Base-by-base conservation (phyloP, 2,113 vertebrate species). In the Rissa tridactyla region DNA sequence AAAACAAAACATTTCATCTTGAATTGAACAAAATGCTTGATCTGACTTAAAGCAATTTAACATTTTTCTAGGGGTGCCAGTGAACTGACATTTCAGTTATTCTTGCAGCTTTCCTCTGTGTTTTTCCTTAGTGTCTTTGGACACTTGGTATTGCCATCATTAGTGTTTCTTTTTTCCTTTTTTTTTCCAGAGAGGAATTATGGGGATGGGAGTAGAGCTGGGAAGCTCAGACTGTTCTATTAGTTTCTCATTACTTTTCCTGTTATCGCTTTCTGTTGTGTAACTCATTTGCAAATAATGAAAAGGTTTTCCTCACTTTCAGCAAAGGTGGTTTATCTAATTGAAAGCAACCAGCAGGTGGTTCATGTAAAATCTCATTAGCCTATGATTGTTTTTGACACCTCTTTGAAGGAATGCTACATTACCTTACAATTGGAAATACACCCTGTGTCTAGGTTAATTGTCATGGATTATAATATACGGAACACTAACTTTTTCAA, bases 291-390 rank as follows among this genome's bases (percentile, higher is more conserved):
- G n/a, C 82, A 94, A 86, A 87, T 89, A 94, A 90, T 76, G 61
- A 92, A 94, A 94, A 93, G 15, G 3, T 4, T 92, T 93, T 90
- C 32, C 57, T 93, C 57, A 65, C 52, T 85, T 93, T 40, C 44
- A 91, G 34, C 52, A 42, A 82, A 82, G 65, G 32, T 18, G 22
- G 96, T 94, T 92, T 92, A 76, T 96, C 81, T 97, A 94, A 94
- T 85, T 95, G 95, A 97, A 96, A 94, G 81, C 57, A 92, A 72
- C 49, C 91, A 94, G 91, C 77, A 89, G 81, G 92, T 77, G 77
- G 57, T 72, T 96, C 61, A 72, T 89, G 66, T 82, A 92, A 76
- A 94, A 88, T 89, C 88, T 94, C 92, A 89, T 97, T 95, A 95
- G 65, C 65, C 49, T 87, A 51, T 80, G 92, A 92, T 85, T 66